These are phyloP conservation scores for Spialia ferax DNA, from an alignment of 2,888 invertebrate genomes.

Conservation along the genomic window DNA sequence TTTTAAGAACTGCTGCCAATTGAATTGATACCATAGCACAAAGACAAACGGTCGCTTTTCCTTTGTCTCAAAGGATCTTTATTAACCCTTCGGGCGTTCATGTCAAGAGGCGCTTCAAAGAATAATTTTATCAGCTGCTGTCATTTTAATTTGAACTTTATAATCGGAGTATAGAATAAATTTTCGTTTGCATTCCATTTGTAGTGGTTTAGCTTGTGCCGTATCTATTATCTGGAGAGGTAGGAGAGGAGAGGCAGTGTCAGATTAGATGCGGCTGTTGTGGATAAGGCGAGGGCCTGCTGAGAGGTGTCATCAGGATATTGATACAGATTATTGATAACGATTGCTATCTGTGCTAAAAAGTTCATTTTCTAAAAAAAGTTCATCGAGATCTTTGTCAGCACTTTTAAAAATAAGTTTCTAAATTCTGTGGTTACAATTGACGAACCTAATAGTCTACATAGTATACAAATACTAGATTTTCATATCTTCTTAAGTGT, in stretches of 20 bases:
- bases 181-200: slow-evolving; percentile 13
- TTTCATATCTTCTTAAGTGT: no score
- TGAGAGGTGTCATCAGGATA: slow-evolving; percentile 32
- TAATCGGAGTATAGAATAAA: not conserved
- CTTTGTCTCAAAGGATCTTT: slow-evolving; percentile 32
- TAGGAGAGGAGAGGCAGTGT: slow-evolving; percentile 34
- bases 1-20: not conserved
- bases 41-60: slow-evolving; percentile 25
- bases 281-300: slow-evolving; percentile 8
- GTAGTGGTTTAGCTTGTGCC: slow-evolving; percentile 40
- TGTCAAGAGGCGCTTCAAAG: slow-evolving; percentile 31
- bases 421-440: no score
- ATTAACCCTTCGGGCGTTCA: slow-evolving; percentile 33
- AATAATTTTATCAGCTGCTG: slow-evolving; percentile 31
- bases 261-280: slow-evolving; percentile 39
- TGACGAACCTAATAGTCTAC: no score
- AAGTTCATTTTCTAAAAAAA: slow-evolving; percentile 15
- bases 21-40: slow-evolving; percentile 14
- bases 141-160: slow-evolving; percentile 26
- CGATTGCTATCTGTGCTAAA: slow-evolving; percentile 30
- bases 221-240: slow-evolving; percentile 42
- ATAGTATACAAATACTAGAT: no score
- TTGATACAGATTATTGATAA: slow-evolving; percentile 27
- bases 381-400: slow-evolving; percentile 22
- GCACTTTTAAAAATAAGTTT: slow-evolving; percentile 5